Base-by-base conservation (phyloP, 2,888 invertebrate species). In the Hydraecia micacea region DNA sequence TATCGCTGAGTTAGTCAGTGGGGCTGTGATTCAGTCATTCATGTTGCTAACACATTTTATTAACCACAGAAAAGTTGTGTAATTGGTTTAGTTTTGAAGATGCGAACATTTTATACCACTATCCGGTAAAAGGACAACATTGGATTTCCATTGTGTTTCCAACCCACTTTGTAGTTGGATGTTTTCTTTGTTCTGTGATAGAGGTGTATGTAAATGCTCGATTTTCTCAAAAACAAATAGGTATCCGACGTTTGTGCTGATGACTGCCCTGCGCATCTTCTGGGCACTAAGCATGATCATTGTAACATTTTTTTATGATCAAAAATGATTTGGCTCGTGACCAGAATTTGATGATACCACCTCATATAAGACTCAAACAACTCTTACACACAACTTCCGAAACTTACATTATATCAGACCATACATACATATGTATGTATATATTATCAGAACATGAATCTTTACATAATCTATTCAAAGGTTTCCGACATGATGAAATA, bases 391-490 rank as follows among this genome's bases (percentile, higher is more conserved):
- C 9, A 1, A 39, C 68, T 49, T 60, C 68, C 69, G 2, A 80
- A 66, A 58, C 69, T 60, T 83, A 82, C 46, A 68, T 70, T 83
- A 42, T 65, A 83, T 67, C 25, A 42, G 55, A 58, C 5, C 62
- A 58, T 55, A 68, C 63, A 28, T 52, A 32, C 36, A 21, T 39
- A 42, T 42, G 42, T 25, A 7, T 42, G 42, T 25, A 7, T 42
- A 66, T 49, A 67, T 68, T 67, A 77, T 66, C 86, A 71, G 66
- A 80, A 78, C 68, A 75, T 42, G 52, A 66, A 76, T 66, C 69
- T 81, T 83, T 75, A 82, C 68, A 84, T 78, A 82, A 80, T 81
- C 13, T 79, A 79, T 76, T 65, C 77, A 60, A 73, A 76, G 76
- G 68, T 77, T 80, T 74, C 71, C 63, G 71, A 69, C 46, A 79